Evolutionary conservation across 2,888 invertebrate genomes (phyloP), one percentile per base, ranked within the genome.

Genomic region (Buathra laborator): DNA sequence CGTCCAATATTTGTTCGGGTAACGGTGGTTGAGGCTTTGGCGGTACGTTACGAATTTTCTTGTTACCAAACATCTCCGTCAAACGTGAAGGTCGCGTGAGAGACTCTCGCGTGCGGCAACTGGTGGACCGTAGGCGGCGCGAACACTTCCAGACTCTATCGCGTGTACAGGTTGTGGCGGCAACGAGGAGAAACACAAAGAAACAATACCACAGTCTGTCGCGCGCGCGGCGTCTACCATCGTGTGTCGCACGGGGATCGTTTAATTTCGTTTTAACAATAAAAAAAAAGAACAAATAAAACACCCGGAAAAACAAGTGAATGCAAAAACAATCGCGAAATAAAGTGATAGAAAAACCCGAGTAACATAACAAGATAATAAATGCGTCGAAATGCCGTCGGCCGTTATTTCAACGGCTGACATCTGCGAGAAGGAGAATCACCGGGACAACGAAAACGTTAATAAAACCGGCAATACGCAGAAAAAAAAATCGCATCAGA

Each of bases 1-100:
- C 93, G 70, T 93, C 91, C 53, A 92, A 84, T 46, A 93, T 91
- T 83, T 93, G 91, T 44, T 93, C 90, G 2, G 89, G 74, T 51
- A 87, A 80, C 7, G 93, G 93, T 48, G 91, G 87, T 86, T 87
- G 89, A 16, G 93, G 93, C 64, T 92, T 89, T 6, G 92, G 92
- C 71, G 92, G 93, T 66, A 93, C 87, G 62, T 74, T 87, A 32
- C 76, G 56, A 81, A 87, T 91, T 75, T 92, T 93, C 75, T 93
- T 93, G 81, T 91, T 93, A 5, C 91, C 87, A 86, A 92, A 93
- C 91, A 92, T 92, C 9, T 66, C 70, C 16, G 87, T 59, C 5
- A 6, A 29, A 24, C n/a, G 29, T 6, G 62, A 62, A 62, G 29
- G 62, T 62, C 62, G 56, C 62, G 29, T 6, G 62, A 32, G 9